These are phyloP conservation scores for Drosophila grimshawi DNA, from an alignment of 1,140 invertebrate species.

Conservation along the genomic window DNA sequence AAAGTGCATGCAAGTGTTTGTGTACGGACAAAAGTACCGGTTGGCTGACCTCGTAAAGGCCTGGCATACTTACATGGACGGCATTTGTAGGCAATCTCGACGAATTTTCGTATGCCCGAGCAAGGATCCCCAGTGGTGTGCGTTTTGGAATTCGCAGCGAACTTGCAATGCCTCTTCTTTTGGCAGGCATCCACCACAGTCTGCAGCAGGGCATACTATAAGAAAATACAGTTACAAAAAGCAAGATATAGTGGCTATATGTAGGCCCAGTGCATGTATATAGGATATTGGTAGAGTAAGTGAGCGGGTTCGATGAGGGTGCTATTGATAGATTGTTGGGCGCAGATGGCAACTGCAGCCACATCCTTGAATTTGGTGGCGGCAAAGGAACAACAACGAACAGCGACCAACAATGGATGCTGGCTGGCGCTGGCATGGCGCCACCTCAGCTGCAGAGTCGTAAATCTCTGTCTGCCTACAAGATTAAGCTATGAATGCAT, in stretches of 20 bases:
- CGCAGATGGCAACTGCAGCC: slow-evolving; percentile 47
- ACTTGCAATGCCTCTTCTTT: slow-evolving; percentile 94
- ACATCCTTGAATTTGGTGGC: slow-evolving; percentile 27
- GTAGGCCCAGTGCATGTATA: slow-evolving; percentile 1
- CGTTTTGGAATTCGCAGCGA: slow-evolving; percentile 91
- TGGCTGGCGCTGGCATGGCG: slow-evolving; percentile 17
- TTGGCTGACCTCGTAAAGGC: slow-evolving; percentile 35
- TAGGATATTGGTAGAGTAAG: slow-evolving; percentile 9
- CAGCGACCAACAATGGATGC: slow-evolving; percentile 1
- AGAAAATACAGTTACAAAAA: slow-evolving; percentile 30
- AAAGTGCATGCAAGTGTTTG: slow-evolving; percentile 24
- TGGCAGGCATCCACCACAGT: slow-evolving; percentile 95
- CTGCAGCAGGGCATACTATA: slow-evolving; percentile 95
- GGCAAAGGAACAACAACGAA: neutral
- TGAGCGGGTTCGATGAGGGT: slow-evolving; percentile 25
- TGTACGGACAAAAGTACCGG: slow-evolving; percentile 21
- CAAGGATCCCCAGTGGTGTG: slow-evolving; percentile 93
- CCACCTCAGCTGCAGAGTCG: slow-evolving; percentile 30
- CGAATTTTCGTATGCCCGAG: slow-evolving; percentile 92
- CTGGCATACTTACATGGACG: slow-evolving; percentile 93
- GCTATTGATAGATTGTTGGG: slow-evolving; percentile 55
- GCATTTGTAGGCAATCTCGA: slow-evolving; percentile 97
- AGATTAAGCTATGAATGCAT: slow-evolving; percentile 56
- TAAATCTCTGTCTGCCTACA: slow-evolving; percentile 54
- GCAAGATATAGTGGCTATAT: slow-evolving; percentile 26